Evolutionary conservation across 2,888 invertebrate species (phyloP).

Genomic region (Acleris laterana): DNA sequence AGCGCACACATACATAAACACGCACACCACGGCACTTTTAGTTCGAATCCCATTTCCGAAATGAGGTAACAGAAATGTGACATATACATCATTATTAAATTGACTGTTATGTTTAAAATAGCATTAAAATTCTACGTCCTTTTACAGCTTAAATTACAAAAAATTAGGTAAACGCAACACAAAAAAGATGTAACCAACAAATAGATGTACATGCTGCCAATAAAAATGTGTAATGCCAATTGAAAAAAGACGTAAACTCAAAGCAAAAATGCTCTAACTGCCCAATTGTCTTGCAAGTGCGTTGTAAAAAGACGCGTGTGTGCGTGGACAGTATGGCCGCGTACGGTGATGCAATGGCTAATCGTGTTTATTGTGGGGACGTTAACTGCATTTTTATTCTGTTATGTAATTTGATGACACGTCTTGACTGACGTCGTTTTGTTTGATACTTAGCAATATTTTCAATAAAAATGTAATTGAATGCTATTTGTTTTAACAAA

Average conservation of each 20-base stretch:
- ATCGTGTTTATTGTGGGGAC: conserved; percentile 72
- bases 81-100: too few relatives aligned
- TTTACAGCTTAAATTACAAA: too few relatives aligned
- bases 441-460: neutral
- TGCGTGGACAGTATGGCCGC: conserved; percentile 42
- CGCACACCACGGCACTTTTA: conserved; percentile 32
- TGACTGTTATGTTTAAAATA: too few relatives aligned
- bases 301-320: conserved; percentile 40
- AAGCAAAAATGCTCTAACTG: conserved; percentile 29
- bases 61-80: conserved; percentile 5
- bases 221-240: too few relatives aligned
- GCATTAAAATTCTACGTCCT: too few relatives aligned
- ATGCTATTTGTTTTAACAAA: too few relatives aligned
- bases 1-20: conserved; percentile 55
- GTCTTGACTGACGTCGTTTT: conserved; percentile 11
- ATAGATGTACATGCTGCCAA: too few relatives aligned
- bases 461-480: too few relatives aligned
- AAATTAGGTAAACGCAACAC: too few relatives aligned
- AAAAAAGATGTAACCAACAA: too few relatives aligned
- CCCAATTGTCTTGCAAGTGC: conserved; percentile 31
- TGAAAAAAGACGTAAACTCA: too few relatives aligned
- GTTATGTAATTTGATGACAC: conserved; percentile 51
- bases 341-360: conserved; percentile 72
- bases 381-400: conserved; percentile 66
- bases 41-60: conserved; percentile 34